Evolutionary conservation across 2,113 vertebrate genomes (phyloP), one percentile per base, ranked within the genome.

Genomic region (Burhinus bistriatus): DNA sequence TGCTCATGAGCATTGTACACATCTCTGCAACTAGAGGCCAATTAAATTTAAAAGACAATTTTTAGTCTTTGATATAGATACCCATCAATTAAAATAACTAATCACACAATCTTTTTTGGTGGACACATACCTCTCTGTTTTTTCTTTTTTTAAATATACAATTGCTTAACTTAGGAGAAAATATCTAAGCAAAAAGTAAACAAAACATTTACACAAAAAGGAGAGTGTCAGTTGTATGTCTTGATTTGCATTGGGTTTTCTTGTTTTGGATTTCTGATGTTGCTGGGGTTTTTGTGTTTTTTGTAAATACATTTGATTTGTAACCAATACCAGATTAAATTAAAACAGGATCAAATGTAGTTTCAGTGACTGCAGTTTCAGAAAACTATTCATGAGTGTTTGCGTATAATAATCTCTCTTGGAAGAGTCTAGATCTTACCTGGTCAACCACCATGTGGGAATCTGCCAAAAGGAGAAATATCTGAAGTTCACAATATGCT

Each of bases 291-390:
- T 77, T 13, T 62, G 61, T 36, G 30, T 2, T 17, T 44, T 36
- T 97, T 83, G 79, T 38, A 73, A 89, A 69, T 86, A 51, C 18
- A 18, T 42, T 92, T 90, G 44, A 92, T 15, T 93, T 62, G 40
- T 54, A 87, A 95, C 83, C 84, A 90, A 93, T 83, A 95, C 65
- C 64, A 72, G 58, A 96, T 65, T 61, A 95, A 95, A 96, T 93
- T 81, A 95, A 87, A 96, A 93, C 6, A 64, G 19, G 13, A 61
- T 83, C 38, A 89, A 83, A 76, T 73, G 55, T 89, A 42, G 40
- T 59, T 80, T 97, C 88, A 89, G 57, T 40, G 61, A 94, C 27
- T 87, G 59, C 8, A 54, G 34, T 68, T 97, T 93, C 59, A 87
- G 55, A 64, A 73, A 88, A 69, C 25, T 65, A 34, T 55, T 93